phyloP scores from a whole-genome alignment of 2,113 vertebrate species.

The Accipiter cooperii region DNA sequence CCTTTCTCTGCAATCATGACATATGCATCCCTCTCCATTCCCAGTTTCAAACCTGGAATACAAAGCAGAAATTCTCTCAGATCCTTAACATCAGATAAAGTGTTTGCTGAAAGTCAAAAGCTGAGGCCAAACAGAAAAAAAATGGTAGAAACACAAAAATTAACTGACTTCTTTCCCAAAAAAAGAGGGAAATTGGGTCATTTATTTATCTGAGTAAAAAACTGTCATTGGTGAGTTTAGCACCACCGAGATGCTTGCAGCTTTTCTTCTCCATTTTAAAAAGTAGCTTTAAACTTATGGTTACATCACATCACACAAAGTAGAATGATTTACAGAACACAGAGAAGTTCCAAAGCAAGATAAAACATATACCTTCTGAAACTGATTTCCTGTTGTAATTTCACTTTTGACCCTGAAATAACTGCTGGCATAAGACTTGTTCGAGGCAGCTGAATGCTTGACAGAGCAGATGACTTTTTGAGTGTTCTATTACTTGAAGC shows the following conservation, averaged over 20 bases:
- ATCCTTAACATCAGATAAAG: background rate
- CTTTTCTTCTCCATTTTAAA: background rate
- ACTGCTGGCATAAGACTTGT: background rate
- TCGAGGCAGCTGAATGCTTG: background rate
- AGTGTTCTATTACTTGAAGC: background rate
- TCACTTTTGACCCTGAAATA: background rate
- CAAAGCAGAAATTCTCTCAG: background rate
- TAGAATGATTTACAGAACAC: background rate
- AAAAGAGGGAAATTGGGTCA: background rate
- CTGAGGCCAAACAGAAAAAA: background rate
- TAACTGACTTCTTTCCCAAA: background rate
- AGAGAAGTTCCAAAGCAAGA: background rate
- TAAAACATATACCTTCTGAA: background rate
- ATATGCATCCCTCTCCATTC: constrained; percentile 96
- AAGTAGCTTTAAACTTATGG: background rate
- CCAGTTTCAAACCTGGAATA: constrained; percentile 89
- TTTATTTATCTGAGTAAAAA: background rate
- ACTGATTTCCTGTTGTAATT: background rate
- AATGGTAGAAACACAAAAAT: background rate
- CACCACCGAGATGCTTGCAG: background rate
- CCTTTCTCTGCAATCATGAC: constrained; percentile 98
- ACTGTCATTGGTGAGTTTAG: background rate
- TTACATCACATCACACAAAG: background rate
- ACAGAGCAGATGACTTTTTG: background rate
- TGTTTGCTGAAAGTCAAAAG: background rate